Conservation (phyloP, 1,140 invertebrate species). For the Bemisia tabaci region DNA sequence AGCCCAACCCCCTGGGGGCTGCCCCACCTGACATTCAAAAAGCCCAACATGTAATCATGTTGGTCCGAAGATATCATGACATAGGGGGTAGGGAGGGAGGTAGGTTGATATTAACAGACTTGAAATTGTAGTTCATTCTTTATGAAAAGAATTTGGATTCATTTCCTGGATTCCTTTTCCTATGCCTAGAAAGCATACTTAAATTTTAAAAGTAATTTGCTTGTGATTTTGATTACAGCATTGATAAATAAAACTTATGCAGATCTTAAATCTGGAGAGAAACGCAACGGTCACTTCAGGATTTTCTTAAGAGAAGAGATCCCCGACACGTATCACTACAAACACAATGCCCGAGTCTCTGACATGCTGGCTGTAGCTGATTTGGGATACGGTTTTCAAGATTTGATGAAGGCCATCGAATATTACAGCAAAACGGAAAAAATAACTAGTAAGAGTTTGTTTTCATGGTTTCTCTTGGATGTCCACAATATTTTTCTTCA, state of each 20-base stretch:
- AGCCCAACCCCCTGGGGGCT: too few species aligned
- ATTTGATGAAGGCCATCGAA: not conserved
- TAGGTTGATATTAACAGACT: too few species aligned
- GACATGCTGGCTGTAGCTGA: slow-evolving; percentile 1
- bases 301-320: slow-evolving; percentile 4
- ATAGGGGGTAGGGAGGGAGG: too few species aligned
- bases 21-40: too few species aligned
- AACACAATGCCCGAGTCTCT: not conserved
- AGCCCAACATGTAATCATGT: too few species aligned
- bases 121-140: too few species aligned
- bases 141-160: not conserved
- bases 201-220: too few species aligned
- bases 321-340: slow-evolving; percentile 2
- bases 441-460: not conserved
- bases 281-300: not conserved
- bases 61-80: too few species aligned
- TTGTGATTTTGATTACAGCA: not conserved
- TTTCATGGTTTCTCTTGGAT: too few species aligned
- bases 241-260: not conserved
- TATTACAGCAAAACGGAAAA: not conserved
- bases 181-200: too few species aligned
- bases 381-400: slow-evolving; percentile 1
- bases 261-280: not conserved
- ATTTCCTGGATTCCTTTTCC: too few species aligned
- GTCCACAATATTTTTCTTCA: too few species aligned